Conservation (phyloP, 2,888 invertebrate species). For the Dendrolimus houi region DNA sequence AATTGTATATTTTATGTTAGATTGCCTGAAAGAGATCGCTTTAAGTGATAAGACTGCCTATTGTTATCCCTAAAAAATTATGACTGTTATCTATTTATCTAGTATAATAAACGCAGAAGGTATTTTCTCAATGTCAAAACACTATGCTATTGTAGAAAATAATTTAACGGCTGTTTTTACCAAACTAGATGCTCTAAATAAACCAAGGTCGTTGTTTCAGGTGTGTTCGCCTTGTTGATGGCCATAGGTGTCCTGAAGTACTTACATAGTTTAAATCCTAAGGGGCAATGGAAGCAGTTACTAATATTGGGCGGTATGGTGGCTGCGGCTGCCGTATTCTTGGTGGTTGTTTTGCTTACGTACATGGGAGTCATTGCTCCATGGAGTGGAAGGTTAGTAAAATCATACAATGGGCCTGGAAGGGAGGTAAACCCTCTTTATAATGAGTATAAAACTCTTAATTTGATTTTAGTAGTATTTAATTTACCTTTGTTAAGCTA, state of each 20-base stretch:
- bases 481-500: not conserved
- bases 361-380: constrained; percentile 97
- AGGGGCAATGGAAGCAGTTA: constrained; percentile 92
- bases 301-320: constrained; percentile 86
- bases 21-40: no score
- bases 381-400: constrained; percentile 86
- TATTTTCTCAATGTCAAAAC: no score
- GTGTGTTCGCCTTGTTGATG: constrained; percentile 95
- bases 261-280: constrained; percentile 90
- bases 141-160: no score
- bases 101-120: no score
- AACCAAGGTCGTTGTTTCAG: constrained; percentile 62
- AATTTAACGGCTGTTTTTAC: no score
- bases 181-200: not conserved
- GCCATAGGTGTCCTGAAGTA: constrained; percentile 92
- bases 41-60: no score
- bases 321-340: constrained; percentile 87
- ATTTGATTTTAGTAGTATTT: not conserved
- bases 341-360: constrained; percentile 91
- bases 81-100: no score
- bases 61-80: no score
- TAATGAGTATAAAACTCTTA: constrained; percentile 1
- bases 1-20: no score
- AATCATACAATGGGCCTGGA: not conserved
- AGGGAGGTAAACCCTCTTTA: not conserved